A percentile compares a stretch with the other conserved stretches of the same genome.
phyloP scores from a whole-genome alignment of 2,113 vertebrate genomes.

The Acanthisitta chloris region DNA sequence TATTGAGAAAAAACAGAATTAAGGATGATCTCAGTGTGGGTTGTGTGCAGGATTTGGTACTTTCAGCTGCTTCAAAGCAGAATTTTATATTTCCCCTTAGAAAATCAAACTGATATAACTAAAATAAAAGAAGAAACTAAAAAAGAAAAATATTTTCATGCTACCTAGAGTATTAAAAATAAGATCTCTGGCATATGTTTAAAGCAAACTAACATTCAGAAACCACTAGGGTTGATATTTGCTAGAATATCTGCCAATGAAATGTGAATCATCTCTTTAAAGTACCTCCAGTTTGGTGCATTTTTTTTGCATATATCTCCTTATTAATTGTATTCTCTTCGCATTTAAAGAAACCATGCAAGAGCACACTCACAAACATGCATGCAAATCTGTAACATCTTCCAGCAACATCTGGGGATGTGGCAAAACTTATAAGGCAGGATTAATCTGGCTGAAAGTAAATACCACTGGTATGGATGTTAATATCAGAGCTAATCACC shows the following conservation, averaged over 20 bases:
- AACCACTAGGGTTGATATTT: background rate
- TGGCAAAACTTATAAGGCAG: background rate
- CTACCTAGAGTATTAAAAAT: background rate
- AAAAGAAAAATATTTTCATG: background rate
- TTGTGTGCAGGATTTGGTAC: background rate
- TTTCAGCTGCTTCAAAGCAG: background rate
- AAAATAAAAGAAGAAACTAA: background rate
- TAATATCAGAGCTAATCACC: background rate
- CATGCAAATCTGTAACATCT: background rate
- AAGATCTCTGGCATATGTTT: background rate
- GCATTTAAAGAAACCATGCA: background rate
- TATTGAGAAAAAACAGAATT: conserved; percentile 30
- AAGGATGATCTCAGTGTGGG: background rate
- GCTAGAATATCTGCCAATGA: background rate
- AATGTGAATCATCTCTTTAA: background rate
- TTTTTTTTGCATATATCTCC: background rate
- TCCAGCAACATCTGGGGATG: background rate
- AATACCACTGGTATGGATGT: background rate
- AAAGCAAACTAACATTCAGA: background rate
- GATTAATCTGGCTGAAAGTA: background rate
- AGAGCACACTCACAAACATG: background rate
- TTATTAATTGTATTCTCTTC: background rate
- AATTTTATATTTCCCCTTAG: background rate
- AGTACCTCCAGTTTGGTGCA: background rate
- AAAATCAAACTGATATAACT: background rate